Conservation (phyloP, 2,113 vertebrate species). For the Galeopterus variegatus region DNA sequence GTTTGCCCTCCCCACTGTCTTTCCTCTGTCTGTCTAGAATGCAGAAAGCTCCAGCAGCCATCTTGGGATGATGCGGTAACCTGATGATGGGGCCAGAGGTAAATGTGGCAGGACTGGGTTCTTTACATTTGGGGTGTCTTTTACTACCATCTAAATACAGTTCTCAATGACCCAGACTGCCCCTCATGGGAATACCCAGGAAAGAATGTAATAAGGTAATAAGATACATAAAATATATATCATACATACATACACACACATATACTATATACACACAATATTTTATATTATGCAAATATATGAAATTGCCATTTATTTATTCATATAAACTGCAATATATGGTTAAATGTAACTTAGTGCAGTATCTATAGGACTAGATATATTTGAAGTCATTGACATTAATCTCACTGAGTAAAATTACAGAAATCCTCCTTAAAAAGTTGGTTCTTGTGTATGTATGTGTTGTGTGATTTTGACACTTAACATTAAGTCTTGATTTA, state of each 20-base stretch:
- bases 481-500: not conserved
- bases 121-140: not conserved
- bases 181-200: not conserved
- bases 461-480: conserved; percentile 13
- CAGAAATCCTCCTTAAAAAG: not conserved
- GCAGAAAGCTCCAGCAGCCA: not conserved
- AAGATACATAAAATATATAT: not conserved
- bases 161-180: not conserved
- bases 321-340: not conserved
- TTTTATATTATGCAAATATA: not conserved
- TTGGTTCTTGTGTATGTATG: not conserved
- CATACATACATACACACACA: not conserved
- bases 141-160: not conserved
- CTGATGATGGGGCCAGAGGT: not conserved
- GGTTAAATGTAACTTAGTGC: not conserved
- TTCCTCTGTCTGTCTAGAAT: not conserved
- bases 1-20: not conserved
- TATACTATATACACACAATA: not conserved
- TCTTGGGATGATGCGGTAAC: not conserved
- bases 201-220: not conserved
- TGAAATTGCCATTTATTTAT: not conserved
- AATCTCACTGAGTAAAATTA: not conserved
- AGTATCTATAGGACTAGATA: not conserved
- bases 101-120: not conserved
- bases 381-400: not conserved